phyloP scores from a whole-genome alignment of 2,797 vertebrate genomes.

The Mormyrops attenuatus region DNA sequence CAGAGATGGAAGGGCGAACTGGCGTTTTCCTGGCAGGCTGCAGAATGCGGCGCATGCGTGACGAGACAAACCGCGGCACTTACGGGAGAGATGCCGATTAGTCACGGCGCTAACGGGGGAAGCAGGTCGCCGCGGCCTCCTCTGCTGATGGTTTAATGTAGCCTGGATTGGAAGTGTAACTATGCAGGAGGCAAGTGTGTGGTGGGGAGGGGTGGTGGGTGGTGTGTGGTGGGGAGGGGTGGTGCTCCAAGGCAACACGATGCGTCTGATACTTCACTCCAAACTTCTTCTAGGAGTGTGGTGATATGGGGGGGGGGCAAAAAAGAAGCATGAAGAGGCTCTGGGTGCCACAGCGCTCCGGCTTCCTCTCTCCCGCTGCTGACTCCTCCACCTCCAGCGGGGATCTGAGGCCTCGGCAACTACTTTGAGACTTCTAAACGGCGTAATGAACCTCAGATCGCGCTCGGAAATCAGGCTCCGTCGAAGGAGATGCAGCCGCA shows the following conservation, averaged over 20 bases:
- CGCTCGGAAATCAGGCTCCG: background rate
- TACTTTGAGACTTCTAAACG: background rate
- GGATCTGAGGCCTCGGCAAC: background rate
- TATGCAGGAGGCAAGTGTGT: conserved; percentile 21
- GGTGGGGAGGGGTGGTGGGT: no score
- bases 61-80: background rate
- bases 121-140: conserved; percentile 36
- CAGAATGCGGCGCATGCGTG: background rate
- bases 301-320: background rate
- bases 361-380: background rate
- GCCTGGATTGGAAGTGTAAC: conserved; percentile 43
- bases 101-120: conserved; percentile 23
- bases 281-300: background rate
- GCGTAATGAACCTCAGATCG: background rate
- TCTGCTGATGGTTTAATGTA: conserved; percentile 48
- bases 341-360: background rate
- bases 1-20: background rate
- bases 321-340: background rate
- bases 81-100: background rate
- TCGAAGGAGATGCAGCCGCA: background rate
- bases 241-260: background rate
- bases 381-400: background rate
- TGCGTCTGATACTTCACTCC: background rate
- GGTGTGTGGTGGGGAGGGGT: background rate
- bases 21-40: background rate